Percentiles rank a stretch among this genome's conserved stretches.
Evolutionary conservation across 1,140 invertebrate genomes (phyloP).

Genomic region (Neuroterus valhalla): DNA sequence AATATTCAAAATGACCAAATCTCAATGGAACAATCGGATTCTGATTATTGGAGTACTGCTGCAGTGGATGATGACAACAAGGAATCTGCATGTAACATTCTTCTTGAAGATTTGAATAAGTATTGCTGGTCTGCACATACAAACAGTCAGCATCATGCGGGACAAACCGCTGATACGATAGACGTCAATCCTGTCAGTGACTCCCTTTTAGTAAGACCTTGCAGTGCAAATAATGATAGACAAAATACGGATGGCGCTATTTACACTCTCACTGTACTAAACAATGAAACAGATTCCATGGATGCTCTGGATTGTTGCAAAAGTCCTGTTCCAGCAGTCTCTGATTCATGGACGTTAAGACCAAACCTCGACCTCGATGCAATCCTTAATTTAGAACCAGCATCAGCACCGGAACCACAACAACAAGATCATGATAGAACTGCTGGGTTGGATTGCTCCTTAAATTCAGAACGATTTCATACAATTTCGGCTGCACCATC

Average conservation of each 20-base stretch:
- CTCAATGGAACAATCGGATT: constrained; percentile 72
- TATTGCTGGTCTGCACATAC: constrained; percentile 81
- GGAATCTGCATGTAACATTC: constrained; percentile 81
- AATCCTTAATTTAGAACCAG: constrained; percentile 72
- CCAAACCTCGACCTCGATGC: constrained; percentile 73
- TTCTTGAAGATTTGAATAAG: constrained; percentile 87
- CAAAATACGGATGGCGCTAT: constrained; percentile 77
- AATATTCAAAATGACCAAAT: constrained; percentile 56
- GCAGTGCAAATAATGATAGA: constrained; percentile 57
- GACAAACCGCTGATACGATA: constrained; percentile 13
- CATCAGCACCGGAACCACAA: constrained; percentile 27
- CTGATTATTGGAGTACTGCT: constrained; percentile 81
- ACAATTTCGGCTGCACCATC: constrained; percentile 47
- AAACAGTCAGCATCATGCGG: constrained; percentile 39
- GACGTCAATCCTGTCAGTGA: not conserved
- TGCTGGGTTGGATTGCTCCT: constrained; percentile 33
- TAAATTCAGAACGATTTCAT: constrained; percentile 60
- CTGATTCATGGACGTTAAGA: constrained; percentile 67
- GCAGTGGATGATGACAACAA: constrained; percentile 74
- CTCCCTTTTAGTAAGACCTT: not conserved
- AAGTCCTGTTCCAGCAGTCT: constrained; percentile 62
- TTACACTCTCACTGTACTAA: constrained; percentile 77
- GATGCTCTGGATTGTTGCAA: constrained; percentile 72
- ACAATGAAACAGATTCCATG: constrained; percentile 77
- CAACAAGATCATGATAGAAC: constrained; percentile 41